These are phyloP conservation scores for Cheilosia vernalis DNA, from an alignment of 2,888 invertebrate species.

Conservation along the genomic window DNA sequence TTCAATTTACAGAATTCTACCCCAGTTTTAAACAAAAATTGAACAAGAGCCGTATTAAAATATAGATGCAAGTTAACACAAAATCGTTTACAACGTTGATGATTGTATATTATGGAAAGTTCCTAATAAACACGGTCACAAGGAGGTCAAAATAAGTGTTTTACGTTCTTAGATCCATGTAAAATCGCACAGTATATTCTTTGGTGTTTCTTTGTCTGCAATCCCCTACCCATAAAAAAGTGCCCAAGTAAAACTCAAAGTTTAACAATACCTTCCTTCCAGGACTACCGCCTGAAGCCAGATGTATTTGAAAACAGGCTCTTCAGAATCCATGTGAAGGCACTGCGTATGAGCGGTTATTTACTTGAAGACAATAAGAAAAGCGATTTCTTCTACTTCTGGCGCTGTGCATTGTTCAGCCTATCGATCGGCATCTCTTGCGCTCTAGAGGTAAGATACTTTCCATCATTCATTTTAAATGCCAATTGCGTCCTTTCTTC, in stretches of 20 bases:
- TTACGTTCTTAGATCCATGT: no score
- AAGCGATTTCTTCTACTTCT: conserved; percentile 71
- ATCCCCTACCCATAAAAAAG: no score
- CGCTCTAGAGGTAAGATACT: conserved; percentile 72
- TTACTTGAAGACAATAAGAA: conserved; percentile 76
- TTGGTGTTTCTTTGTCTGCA: no score
- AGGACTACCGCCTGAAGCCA: conserved; percentile 17
- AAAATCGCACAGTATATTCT: no score
- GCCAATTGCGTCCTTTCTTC: background rate
- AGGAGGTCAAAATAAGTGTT: no score
- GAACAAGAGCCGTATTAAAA: no score
- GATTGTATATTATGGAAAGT: no score
- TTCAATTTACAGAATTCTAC: no score
- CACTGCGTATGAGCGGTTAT: conserved; percentile 77
- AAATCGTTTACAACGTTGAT: no score
- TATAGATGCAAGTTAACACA: no score
- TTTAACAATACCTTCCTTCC: conserved; percentile 2
- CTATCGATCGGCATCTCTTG: conserved; percentile 77
- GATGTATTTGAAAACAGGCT: conserved; percentile 77
- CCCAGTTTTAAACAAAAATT: no score
- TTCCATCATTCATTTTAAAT: background rate
- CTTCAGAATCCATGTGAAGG: conserved; percentile 76
- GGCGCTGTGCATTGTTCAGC: conserved; percentile 77
- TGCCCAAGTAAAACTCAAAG: background rate
- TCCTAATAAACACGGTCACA: no score